These are phyloP conservation scores for Lutjanus erythropterus DNA, from an alignment of 2,113 vertebrate genomes.

Conservation along the genomic window DNA sequence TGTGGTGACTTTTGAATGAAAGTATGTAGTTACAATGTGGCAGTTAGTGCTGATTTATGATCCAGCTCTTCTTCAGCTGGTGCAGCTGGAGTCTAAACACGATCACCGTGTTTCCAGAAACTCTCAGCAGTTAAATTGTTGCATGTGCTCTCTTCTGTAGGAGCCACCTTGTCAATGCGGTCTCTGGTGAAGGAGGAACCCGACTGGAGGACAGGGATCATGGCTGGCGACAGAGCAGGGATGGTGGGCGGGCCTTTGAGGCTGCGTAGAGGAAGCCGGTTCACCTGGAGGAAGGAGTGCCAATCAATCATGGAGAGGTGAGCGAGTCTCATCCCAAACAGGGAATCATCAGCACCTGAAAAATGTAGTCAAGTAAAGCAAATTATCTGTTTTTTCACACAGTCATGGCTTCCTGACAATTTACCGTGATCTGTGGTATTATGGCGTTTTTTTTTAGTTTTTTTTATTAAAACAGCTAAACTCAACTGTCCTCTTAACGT, in stretches of 20 bases:
- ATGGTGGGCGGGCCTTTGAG: conserved; percentile 82
- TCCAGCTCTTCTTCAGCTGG: not conserved
- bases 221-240: conserved; percentile 75
- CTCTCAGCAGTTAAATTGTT: not conserved
- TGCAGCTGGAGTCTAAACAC: not conserved
- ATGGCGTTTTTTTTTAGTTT: too few species aligned
- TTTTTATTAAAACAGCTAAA: too few species aligned
- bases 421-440: too few species aligned
- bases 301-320: conserved; percentile 90
- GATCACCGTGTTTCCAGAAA: not conserved
- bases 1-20: not conserved
- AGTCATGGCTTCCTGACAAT: too few species aligned
- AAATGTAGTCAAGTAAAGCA: too few species aligned
- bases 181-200: conserved; percentile 88
- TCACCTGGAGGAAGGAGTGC: conserved; percentile 91
- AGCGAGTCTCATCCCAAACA: not conserved
- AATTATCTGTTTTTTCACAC: too few species aligned
- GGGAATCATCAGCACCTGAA: too few species aligned
- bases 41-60: not conserved
- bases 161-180: conserved; percentile 87
- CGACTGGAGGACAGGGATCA: conserved; percentile 85
- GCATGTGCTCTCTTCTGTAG: conserved; percentile 53
- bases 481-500: too few species aligned
- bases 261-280: conserved; percentile 87
- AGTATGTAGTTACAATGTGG: not conserved